phyloP scores from a whole-genome alignment of 2,888 invertebrate genomes.

The Apantesis nais region DNA sequence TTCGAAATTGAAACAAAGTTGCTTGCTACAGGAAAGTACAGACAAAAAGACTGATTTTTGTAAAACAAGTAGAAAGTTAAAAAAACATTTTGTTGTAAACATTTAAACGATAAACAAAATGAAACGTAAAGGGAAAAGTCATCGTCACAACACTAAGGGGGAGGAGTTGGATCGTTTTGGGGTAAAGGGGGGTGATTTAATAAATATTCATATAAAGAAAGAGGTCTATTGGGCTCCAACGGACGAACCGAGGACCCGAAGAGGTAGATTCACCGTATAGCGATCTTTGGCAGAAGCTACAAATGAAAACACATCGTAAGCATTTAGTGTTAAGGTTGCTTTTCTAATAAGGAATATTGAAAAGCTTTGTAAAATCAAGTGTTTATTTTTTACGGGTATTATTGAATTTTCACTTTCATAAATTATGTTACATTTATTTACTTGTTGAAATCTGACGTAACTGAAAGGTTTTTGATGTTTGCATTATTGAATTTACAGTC shows the following conservation, averaged over 20 bases:
- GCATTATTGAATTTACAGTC: background rate
- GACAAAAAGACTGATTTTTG: background rate
- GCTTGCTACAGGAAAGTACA: background rate
- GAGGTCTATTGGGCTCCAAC: conserved; percentile 62
- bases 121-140: conserved; percentile 59
- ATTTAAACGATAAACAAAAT: conserved; percentile 60
- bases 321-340: conserved; percentile 27
- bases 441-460: conserved; percentile 6
- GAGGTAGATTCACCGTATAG: conserved; percentile 30
- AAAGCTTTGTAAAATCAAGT: conserved; percentile 29
- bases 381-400: conserved; percentile 37
- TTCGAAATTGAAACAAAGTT: background rate
- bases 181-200: conserved; percentile 65
- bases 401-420: conserved; percentile 26
- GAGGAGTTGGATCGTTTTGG: conserved; percentile 46
- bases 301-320: conserved; percentile 38
- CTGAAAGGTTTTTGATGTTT: conserved; percentile 4
- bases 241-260: conserved; percentile 48
- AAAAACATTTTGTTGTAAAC: conserved; percentile 48
- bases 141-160: conserved; percentile 64
- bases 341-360: conserved; percentile 24
- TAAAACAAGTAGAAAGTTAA: conserved; percentile 12
- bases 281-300: conserved; percentile 36
- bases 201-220: conserved; percentile 79
- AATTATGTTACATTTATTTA: conserved; percentile 29